These are phyloP conservation scores for Monopterus albus DNA, from an alignment of 2,113 vertebrate species.

Conservation along the genomic window DNA sequence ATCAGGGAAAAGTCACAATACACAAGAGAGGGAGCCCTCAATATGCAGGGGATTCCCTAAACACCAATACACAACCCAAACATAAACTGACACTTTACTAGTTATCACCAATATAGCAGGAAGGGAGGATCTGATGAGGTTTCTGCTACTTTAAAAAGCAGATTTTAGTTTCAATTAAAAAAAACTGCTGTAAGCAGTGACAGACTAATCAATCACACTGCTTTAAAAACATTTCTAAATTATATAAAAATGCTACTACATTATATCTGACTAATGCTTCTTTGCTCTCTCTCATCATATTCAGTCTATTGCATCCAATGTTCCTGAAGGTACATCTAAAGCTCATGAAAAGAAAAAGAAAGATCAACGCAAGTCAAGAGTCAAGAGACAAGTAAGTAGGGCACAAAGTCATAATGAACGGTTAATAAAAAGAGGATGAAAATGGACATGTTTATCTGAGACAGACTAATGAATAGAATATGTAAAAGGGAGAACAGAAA, in stretches of 20 bases:
- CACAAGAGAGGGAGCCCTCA: background rate
- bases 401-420: slow-evolving; percentile 19
- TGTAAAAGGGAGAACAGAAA: slow-evolving; percentile 9
- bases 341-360: slow-evolving; percentile 21
- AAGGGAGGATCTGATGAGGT: background rate
- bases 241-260: background rate
- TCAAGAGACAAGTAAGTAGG: slow-evolving; percentile 14
- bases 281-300: slow-evolving; percentile 14
- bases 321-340: slow-evolving; percentile 24
- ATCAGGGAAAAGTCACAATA: slow-evolving; percentile 27
- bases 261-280: background rate
- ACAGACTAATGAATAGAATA: slow-evolving; percentile 44
- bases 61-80: slow-evolving; percentile 8
- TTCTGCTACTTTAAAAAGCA: background rate
- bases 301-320: slow-evolving; percentile 10
- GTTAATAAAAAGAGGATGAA: background rate
- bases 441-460: slow-evolving; percentile 28
- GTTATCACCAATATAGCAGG: background rate
- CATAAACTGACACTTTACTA: slow-evolving; percentile 20
- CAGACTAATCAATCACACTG: too few relatives aligned
- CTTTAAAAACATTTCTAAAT: background rate
- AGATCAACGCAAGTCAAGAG: slow-evolving; percentile 22
- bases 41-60: slow-evolving; percentile 10
- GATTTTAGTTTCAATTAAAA: background rate
- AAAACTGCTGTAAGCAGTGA: background rate